Conservation (phyloP, 2,888 invertebrate genomes). For the Caenorhabditis angaria region DNA sequence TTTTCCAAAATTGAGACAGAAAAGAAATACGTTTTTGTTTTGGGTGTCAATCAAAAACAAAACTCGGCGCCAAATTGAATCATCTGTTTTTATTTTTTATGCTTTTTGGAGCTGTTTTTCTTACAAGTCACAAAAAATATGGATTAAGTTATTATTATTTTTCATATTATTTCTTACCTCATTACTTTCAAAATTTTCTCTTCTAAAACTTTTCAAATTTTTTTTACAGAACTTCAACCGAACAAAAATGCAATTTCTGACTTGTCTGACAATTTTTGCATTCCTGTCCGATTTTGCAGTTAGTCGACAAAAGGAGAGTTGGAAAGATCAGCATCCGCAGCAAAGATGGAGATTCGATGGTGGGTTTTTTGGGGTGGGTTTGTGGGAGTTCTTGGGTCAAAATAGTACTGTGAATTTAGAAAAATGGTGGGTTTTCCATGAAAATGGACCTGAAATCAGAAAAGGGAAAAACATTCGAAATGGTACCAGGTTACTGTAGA, state of each 20-base stretch:
- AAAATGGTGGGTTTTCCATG: too few relatives aligned
- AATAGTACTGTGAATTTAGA: too few relatives aligned
- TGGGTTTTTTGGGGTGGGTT: conserved; percentile 19
- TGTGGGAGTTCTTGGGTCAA: too few relatives aligned
- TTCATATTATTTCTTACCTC: too few relatives aligned
- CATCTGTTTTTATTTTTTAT: not conserved
- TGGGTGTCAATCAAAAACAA: not conserved
- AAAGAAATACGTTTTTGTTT: not conserved
- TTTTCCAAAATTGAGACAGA: not conserved
- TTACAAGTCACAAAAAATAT: too few relatives aligned
- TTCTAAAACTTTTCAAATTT: not conserved
- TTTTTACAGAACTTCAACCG: not conserved
- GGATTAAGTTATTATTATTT: too few relatives aligned
- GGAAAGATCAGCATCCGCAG: conserved; percentile 56
- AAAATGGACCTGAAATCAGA: too few relatives aligned
- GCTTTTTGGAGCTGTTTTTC: not conserved
- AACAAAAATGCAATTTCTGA: not conserved
- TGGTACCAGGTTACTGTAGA: too few relatives aligned
- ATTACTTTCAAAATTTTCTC: too few relatives aligned
- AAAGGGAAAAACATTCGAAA: too few relatives aligned
- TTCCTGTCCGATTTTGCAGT: not conserved
- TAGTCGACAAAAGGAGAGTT: conserved; percentile 15
- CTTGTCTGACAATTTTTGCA: not conserved
- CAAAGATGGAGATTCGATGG: conserved; percentile 47
- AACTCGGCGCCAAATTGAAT: conserved; percentile 1